Evolutionary conservation across 2,888 invertebrate genomes (phyloP).

Genomic region (Apocheima hispidaria): DNA sequence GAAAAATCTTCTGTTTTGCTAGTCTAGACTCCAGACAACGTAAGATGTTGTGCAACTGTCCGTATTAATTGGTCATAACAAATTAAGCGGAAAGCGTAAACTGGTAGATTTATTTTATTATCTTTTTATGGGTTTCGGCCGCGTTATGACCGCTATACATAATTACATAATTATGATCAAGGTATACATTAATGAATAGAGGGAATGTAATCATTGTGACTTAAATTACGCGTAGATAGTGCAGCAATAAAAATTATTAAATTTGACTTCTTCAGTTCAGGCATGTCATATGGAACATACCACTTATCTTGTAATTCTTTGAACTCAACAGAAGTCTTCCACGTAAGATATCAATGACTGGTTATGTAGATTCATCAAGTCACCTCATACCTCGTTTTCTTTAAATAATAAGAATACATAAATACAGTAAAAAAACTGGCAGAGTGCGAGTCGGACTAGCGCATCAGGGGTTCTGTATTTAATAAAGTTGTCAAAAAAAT

Average conservation of each 20-base stretch:
- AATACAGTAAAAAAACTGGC: too few species aligned
- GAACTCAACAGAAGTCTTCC: not conserved
- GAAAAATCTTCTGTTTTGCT: slow-evolving; percentile 35
- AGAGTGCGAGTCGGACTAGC: too few species aligned
- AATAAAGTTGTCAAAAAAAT: too few species aligned
- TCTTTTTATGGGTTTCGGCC: slow-evolving; percentile 21
- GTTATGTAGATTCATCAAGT: not conserved
- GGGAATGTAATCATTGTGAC: not conserved
- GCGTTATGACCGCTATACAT: not conserved
- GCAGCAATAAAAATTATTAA: too few species aligned
- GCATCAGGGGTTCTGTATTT: too few species aligned
- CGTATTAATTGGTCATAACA: slow-evolving; percentile 23
- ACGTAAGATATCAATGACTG: not conserved
- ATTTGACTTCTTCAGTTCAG: not conserved
- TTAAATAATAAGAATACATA: too few species aligned
- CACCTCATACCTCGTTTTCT: not conserved
- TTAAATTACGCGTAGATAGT: not conserved
- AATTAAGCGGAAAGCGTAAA: slow-evolving; percentile 25
- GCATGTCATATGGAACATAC: not conserved
- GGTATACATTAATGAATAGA: not conserved
- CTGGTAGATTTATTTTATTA: slow-evolving; percentile 15
- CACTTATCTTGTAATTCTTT: not conserved
- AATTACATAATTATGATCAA: not conserved
- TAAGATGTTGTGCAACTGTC: slow-evolving; percentile 26
- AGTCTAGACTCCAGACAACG: slow-evolving; percentile 30